A percentile compares a stretch with the other conserved stretches of the same genome.
These are phyloP conservation scores for Ecliptopera silaceata DNA, from an alignment of 2,888 invertebrate genomes.

Conservation along the genomic window DNA sequence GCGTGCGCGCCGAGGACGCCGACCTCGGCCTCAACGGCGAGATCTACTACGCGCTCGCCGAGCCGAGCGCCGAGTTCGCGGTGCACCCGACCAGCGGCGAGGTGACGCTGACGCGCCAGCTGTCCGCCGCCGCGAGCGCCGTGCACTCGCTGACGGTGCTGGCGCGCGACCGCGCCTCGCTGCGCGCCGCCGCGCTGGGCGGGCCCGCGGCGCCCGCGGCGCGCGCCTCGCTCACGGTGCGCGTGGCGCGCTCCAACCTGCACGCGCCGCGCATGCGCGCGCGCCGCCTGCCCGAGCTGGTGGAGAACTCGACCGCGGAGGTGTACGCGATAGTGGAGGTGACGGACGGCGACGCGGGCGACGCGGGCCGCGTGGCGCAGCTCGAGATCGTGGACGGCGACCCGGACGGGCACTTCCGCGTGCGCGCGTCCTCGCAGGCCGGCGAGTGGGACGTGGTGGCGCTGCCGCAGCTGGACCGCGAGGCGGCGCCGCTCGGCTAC, in stretches of 20 bases:
- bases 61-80: slow-evolving; percentile 92
- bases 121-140: slow-evolving; percentile 87
- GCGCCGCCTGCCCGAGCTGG: slow-evolving; percentile 90
- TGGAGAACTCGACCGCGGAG: slow-evolving; percentile 91
- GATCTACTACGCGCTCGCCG: slow-evolving; percentile 96
- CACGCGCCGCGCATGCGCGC: slow-evolving; percentile 93
- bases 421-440: slow-evolving; percentile 83
- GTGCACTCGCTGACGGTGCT: slow-evolving; percentile 90
- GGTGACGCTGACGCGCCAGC: slow-evolving; percentile 90
- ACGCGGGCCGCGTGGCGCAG: slow-evolving; percentile 91
- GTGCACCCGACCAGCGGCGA: slow-evolving; percentile 97
- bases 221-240: slow-evolving; percentile 89
- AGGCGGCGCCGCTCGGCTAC: slow-evolving; percentile 90
- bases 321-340: slow-evolving; percentile 95
- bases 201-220: slow-evolving; percentile 86
- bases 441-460: slow-evolving; percentile 92
- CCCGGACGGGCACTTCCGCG: slow-evolving; percentile 93
- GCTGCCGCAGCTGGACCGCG: slow-evolving; percentile 89
- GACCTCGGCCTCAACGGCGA: slow-evolving; percentile 98
- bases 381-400: slow-evolving; percentile 95
- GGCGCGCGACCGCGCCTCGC: slow-evolving; percentile 92
- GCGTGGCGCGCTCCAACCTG: slow-evolving; percentile 92
- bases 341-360: slow-evolving; percentile 91
- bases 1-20: slow-evolving; percentile 96
- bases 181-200: slow-evolving; percentile 62